Evolutionary conservation across 2,797 vertebrate species (phyloP), one percentile per base, ranked within the genome.

Genomic region (Threskiornis aethiopicus): DNA sequence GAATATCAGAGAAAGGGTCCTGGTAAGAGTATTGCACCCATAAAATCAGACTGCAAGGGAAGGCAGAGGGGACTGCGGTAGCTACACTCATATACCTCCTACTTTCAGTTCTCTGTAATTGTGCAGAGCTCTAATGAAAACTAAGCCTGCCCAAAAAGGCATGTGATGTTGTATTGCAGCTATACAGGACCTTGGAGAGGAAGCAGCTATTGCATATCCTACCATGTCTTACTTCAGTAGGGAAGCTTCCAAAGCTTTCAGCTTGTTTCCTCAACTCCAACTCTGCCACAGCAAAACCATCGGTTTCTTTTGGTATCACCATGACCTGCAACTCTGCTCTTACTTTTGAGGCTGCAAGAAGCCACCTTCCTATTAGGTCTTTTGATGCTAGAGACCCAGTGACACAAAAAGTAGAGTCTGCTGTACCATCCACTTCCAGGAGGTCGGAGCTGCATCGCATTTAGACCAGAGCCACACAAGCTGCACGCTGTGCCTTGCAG

Each of bases 101-200:
- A 16, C 59, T 87, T 85, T 37, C 52, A 77, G 42, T 37, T 72
- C 59, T 37, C 59, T 37, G 29, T 16, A 59, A 25, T 2, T 28
- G 22, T 55, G 39, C 31, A 86, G 65, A 84, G 49, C 70, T 67
- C 35, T 44, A 67, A 58, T 2, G 35, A 62, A 89, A 51, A 67
- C 26, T 24, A 69, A 87, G 62, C n/a, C 73, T 82, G 78, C 71
- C 78, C 93, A 66, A 79, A 88, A 69, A 83, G 47, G 42, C 87
- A 89, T 15, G 54, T 73, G 87, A 94, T 87, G 75, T 49, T 94
- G 54, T 94, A 95, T 81, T 93, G 80, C 83, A 95, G 78, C 73
- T 70, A 69, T 35, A 76, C n/a, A 78, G 76, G 79, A 73, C 55
- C 49, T 59, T 71, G 85, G 72, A 91, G 79, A 88, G 79, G 91